Evolutionary conservation across 2,113 vertebrate genomes (phyloP).

Genomic region (Ceyx margarethae): DNA sequence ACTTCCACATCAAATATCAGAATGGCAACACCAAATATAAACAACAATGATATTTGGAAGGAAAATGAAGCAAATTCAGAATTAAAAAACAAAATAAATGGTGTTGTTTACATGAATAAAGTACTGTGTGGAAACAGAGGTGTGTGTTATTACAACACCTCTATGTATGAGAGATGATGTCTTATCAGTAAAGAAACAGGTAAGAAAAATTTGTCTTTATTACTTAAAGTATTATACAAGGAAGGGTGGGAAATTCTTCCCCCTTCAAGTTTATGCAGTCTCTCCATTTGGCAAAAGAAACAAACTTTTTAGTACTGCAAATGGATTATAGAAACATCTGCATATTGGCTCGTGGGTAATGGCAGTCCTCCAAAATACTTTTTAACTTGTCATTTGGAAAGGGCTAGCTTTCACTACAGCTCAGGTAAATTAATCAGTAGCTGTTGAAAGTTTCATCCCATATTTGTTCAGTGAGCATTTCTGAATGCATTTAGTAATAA

Average conservation of each 20-base stretch:
- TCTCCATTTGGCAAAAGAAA: background rate
- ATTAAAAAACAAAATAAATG: background rate
- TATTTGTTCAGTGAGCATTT: background rate
- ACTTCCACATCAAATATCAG: background rate
- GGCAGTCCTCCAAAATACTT: background rate
- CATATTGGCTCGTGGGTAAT: background rate
- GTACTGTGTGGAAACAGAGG: background rate
- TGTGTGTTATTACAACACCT: background rate
- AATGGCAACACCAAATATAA: background rate
- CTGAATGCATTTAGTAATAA: background rate
- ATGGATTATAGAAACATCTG: background rate
- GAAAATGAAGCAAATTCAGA: background rate
- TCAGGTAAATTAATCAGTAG: background rate
- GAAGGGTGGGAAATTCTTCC: background rate
- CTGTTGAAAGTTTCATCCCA: background rate
- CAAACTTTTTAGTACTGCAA: background rate
- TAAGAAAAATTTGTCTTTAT: background rate
- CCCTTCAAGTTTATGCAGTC: background rate
- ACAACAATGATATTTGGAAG: background rate
- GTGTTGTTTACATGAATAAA: background rate
- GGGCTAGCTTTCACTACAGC: background rate
- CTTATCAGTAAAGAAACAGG: background rate
- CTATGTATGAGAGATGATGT: background rate
- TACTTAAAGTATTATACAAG: background rate
- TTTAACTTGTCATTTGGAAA: background rate